Evolutionary conservation across 1,140 invertebrate species (phyloP), one percentile per base, ranked within the genome.

Genomic region (Lepidurus apus): DNA sequence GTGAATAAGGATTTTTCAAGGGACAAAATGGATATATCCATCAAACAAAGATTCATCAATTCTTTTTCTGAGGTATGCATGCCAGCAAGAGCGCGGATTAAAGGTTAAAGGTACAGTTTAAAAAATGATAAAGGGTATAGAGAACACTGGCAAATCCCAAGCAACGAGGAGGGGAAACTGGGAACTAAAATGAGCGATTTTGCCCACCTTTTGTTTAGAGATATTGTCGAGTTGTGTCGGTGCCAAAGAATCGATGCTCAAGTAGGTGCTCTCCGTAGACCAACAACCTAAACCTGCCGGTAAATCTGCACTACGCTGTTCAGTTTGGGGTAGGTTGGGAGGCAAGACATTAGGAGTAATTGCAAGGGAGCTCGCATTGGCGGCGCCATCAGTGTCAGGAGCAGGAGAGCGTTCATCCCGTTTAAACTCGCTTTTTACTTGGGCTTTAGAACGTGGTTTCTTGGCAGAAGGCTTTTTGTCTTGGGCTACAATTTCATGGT

Each of bases 251-350:
- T 65, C 53, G 13, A 17, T 76, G 81, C 88, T 88, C 81, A 94
- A 85, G 83, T 93, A 93, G 75, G 93, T 94, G 85, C 91, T 94
- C 83, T 93, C 89, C 84, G 93, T 93, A 83, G 89, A 90, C 92
- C 93, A 94, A 82, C 91, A 91, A 85, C 91, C 91, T 80, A 93
- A 89, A 75, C 92, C 91, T 79, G 91, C 91, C 7, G 92, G 92
- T 74, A 93, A 86, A 85, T 92, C 90, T 80, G 91, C 89, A 77
- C 90, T 88, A 81, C 91, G 87, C 81, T 90, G 90, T 83, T 91
- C 89, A 1, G 91, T 91, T 74, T 74, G 83, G 79, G 79, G 74
- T 21, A 80, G 77, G 42, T 80, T 79, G 79, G 80, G 7, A 9
- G 53, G 53, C 76, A 77, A 74, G 77, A 75, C 77, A 77, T 43